phyloP scores from a whole-genome alignment of 2,113 vertebrate species.

The Neogobius melanostomus region DNA sequence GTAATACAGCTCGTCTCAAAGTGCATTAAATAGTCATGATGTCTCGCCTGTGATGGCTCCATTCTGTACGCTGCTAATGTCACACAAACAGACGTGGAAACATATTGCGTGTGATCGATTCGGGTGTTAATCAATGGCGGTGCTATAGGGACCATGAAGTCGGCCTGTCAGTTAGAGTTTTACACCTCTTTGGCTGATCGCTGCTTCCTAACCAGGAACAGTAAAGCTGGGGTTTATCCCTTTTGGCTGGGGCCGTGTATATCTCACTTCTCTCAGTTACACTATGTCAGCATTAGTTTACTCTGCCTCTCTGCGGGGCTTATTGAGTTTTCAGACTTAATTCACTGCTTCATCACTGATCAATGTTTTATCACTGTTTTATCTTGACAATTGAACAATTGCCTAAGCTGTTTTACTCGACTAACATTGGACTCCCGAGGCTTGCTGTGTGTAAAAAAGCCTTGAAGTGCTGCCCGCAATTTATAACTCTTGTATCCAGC shows the following conservation, averaged over 20 bases:
- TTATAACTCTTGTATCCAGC: conserved; percentile 56
- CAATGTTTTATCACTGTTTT: conserved; percentile 67
- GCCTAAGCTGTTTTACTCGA: conserved; percentile 44
- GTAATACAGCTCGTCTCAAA: conserved; percentile 32
- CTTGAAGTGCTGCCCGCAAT: conserved; percentile 60
- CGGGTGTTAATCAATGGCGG: conserved; percentile 51
- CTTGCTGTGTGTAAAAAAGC: conserved; percentile 46
- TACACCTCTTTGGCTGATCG: conserved; percentile 33
- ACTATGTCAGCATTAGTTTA: conserved; percentile 51
- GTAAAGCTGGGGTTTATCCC: conserved; percentile 10
- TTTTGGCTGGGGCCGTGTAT: conserved; percentile 19
- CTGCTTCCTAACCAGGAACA: conserved; percentile 24
- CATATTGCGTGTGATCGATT: conserved; percentile 43
- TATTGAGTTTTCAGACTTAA: conserved; percentile 57
- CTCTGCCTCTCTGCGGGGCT: conserved; percentile 33
- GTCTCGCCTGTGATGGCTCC: conserved; percentile 14
- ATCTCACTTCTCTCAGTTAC: conserved; percentile 31
- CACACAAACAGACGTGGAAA: conserved; percentile 29
- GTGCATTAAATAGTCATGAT: conserved; percentile 47
- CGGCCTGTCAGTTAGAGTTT: conserved; percentile 36
- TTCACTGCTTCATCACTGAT: conserved; percentile 65
- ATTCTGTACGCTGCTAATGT: conserved; percentile 23
- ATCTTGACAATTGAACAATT: conserved; percentile 65
- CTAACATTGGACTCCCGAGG: conserved; percentile 52
- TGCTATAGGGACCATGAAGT: conserved; percentile 32